Conservation (phyloP, 2,888 invertebrate species). For the Lagria hirta region DNA sequence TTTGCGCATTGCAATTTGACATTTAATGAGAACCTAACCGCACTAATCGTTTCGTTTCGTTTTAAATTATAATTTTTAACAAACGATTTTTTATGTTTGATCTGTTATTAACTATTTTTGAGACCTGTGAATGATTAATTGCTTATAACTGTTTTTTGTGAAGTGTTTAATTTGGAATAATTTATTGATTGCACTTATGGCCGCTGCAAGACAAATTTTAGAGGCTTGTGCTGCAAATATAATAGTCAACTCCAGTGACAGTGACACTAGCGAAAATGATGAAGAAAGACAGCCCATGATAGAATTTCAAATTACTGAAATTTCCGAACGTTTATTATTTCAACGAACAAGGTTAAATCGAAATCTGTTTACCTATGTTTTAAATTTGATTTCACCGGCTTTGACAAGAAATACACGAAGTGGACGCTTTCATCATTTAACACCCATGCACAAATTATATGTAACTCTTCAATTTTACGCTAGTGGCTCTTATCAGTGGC, state of each 20-base stretch:
- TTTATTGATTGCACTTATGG: no score
- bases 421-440: constrained; percentile 6
- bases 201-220: not conserved
- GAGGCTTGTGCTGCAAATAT: no score
- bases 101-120: no score
- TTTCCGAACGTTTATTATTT: constrained; percentile 4
- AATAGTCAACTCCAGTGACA: constrained; percentile 2
- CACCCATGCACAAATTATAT: constrained; percentile 12
- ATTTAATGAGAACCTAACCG: no score
- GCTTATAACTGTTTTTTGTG: no score
- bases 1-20: no score
- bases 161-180: no score
- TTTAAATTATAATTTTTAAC: no score
- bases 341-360: constrained; percentile 7
- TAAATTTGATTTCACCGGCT: constrained; percentile 5
- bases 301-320: constrained; percentile 3
- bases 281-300: not conserved
- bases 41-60: no score
- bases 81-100: no score
- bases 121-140: no score
- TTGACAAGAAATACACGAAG: constrained; percentile 5
- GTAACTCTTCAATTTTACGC: constrained; percentile 13
- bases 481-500: constrained; percentile 10
- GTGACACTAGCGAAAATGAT: constrained; percentile 1
- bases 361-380: constrained; percentile 1